These are phyloP conservation scores for Seira ritae DNA, from an alignment of 2,888 invertebrate genomes.

Conservation along the genomic window DNA sequence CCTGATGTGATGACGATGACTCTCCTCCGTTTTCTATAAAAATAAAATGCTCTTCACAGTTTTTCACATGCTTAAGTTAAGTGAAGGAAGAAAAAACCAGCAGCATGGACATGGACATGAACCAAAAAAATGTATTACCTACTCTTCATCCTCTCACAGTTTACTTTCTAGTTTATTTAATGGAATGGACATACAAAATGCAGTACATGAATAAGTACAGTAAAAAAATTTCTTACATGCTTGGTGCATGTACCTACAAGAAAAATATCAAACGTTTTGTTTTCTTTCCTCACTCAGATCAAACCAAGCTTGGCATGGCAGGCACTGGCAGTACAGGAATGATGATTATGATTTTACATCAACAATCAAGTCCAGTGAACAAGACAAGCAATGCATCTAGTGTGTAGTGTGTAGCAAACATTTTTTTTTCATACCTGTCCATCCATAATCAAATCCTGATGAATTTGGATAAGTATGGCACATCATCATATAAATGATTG, in stretches of 20 bases:
- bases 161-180: not conserved
- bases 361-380: not conserved
- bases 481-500: not conserved
- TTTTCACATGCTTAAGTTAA: constrained; percentile 5
- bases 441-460: too few relatives aligned
- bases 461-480: too few relatives aligned
- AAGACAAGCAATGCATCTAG: constrained; percentile 1
- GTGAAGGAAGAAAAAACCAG: constrained; percentile 5
- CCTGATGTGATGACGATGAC: not conserved
- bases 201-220: too few relatives aligned
- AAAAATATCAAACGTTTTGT: constrained; percentile 18
- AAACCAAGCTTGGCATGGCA: too few relatives aligned
- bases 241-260: constrained; percentile 37
- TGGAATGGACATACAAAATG: constrained; percentile 5
- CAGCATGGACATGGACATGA: not conserved
- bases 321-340: too few relatives aligned
- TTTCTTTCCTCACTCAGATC: not conserved
- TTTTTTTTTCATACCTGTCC: too few relatives aligned
- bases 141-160: not conserved
- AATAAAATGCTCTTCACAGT: constrained; percentile 11
- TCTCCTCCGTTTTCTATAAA: not conserved
- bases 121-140: not conserved
- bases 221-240: constrained; percentile 28
- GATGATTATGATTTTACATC: constrained; percentile 21
- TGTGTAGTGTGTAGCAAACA: too few relatives aligned